Percentiles rank a stretch among this genome's conserved stretches.
phyloP scores from a whole-genome alignment of 2,113 vertebrate species.

The Smithornis capensis region DNA sequence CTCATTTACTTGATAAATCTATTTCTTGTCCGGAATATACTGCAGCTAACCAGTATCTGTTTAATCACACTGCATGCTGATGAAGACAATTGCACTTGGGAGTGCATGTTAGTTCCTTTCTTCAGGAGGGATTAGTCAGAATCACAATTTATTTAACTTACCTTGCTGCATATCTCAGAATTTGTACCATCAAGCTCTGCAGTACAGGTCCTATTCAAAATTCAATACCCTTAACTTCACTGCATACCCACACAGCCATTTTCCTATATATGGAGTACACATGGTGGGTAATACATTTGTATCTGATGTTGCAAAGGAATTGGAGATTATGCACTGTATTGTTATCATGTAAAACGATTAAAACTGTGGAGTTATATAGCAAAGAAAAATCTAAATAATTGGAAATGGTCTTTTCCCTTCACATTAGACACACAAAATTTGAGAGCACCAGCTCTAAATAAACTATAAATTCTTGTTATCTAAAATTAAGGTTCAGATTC shows the following conservation, averaged over 20 bases:
- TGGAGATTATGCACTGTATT: neutral
- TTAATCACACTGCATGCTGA: neutral
- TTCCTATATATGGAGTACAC: neutral
- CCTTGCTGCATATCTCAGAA: neutral
- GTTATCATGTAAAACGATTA: neutral
- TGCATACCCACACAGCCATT: neutral
- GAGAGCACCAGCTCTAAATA: neutral
- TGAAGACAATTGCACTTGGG: neutral
- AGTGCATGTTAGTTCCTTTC: neutral
- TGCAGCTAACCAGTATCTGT: neutral
- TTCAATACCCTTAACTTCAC: neutral
- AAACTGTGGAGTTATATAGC: neutral
- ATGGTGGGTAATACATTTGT: neutral
- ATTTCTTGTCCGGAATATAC: neutral
- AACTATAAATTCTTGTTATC: neutral
- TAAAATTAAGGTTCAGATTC: neutral
- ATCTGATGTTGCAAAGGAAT: neutral
- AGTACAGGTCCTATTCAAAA: neutral
- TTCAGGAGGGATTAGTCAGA: neutral
- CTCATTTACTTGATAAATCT: neutral
- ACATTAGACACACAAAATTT: neutral
- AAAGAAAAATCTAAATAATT: neutral
- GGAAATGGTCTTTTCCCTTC: neutral
- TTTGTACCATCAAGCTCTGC: neutral
- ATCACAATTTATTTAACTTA: neutral